Conservation (phyloP, 2,113 vertebrate genomes). For the Myrmophylax atrothorax region DNA sequence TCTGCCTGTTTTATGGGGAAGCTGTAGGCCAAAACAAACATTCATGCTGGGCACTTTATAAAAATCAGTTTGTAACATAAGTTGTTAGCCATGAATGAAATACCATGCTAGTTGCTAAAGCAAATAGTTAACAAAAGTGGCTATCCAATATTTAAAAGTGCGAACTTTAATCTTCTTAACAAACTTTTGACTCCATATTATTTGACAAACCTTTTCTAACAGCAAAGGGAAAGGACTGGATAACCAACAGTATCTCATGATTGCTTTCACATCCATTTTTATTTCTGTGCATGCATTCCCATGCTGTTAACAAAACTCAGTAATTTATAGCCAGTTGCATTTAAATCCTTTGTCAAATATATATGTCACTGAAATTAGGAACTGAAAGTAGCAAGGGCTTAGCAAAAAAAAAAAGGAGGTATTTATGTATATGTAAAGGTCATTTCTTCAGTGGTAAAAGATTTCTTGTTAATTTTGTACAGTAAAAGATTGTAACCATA, state of each 20-base stretch:
- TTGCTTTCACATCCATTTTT: background rate
- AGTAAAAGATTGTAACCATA: background rate
- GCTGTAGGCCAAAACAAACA: background rate
- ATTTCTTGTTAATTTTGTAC: background rate
- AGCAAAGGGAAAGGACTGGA: background rate
- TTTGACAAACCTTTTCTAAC: background rate
- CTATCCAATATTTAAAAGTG: background rate
- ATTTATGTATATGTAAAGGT: background rate
- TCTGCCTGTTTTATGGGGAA: background rate
- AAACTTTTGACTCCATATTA: background rate
- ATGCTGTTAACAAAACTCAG: background rate
- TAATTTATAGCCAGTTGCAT: background rate
- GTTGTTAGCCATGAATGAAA: background rate
- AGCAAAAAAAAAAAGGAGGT: background rate
- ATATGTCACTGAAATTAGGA: conserved; percentile 9
- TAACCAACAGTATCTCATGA: background rate
- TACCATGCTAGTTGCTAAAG: background rate
- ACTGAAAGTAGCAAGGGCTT: conserved; percentile 11
- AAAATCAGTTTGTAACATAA: background rate
- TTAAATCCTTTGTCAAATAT: background rate
- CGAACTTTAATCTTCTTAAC: background rate
- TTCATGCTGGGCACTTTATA: background rate
- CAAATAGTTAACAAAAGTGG: background rate
- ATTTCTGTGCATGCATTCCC: background rate
- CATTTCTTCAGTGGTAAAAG: background rate